Base-by-base conservation (phyloP, 2,797 vertebrate genomes). In the Schizopygopsis malacanthus region DNA sequence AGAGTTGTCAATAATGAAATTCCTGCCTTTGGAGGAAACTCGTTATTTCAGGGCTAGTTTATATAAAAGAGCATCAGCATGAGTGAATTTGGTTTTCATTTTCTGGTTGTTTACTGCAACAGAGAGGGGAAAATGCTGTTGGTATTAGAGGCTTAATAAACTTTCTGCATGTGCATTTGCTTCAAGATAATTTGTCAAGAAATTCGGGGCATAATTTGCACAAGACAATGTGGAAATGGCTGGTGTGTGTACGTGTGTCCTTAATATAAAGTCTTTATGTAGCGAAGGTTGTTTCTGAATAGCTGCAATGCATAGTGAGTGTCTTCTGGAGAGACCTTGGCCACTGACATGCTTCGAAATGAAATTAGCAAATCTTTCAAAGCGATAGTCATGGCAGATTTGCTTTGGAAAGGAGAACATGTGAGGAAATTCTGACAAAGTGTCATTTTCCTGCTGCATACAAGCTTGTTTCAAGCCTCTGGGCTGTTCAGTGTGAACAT, bases 401-500 rank as follows among this genome's bases (percentile, higher is more conserved):
- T 67, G 63, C 41, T 39, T 89, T 89, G 88, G 80, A 89, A 91
- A 90, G 86, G 15, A 65, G 28, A 87, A 89, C 83, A 89, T 73
- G 89, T 65, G 86, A 91, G 91, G 89, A 85, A 89, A 89, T 89
- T 84, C 52, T 91, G 79, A 89, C 82, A n/a, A 89, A 88, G 63
- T 87, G 88, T 85, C 86, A 90, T 86, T 89, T 93, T 93, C 90
- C 92, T 89, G 89, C 91, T 91, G 91, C 88, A 91, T 93, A 87
- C 93, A 91, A 94, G 92, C 91, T 92, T 92, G 92, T 86, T 94
- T 90, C 75, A 69, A 92, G 91, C 94, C 94, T 92, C 91, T 92
- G 83, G 94, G 95, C 92, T 92, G 92, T 93, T 94, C 92, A 91
- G 90, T 95, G 94, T 95, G 94, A 96, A 95, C 95, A 95, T 95